A percentile compares a stretch with the other conserved stretches of the same genome.
Conservation (phyloP, 2,113 vertebrate genomes). For the Ctenomys sociabilis region DNA sequence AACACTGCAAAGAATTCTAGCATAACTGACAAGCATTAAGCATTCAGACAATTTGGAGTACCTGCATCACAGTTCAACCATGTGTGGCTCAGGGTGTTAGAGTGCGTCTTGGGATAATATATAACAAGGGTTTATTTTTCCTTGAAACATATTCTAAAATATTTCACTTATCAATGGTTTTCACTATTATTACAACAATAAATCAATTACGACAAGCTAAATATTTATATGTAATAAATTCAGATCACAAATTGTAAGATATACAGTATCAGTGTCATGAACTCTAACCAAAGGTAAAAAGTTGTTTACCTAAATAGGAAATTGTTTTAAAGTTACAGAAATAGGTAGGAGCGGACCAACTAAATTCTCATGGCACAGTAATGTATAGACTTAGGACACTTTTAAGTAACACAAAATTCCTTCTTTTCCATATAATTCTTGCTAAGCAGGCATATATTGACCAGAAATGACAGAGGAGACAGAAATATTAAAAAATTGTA, state of each 20-base stretch:
- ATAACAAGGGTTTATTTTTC: neutral
- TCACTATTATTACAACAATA: neutral
- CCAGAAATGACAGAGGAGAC: neutral
- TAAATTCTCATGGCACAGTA: neutral
- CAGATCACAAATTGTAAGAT: neutral
- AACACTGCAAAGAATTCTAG: neutral
- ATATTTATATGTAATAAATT: neutral
- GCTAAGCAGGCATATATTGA: neutral
- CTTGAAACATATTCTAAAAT: neutral
- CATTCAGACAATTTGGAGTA: neutral
- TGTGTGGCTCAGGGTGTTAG: neutral
- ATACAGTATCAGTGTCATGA: neutral
- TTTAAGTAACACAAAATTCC: neutral
- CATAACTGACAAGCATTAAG: neutral
- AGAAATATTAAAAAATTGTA: neutral
- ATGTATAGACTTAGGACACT: neutral
- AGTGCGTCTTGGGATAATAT: neutral
- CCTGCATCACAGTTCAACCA: neutral
- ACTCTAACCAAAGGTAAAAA: neutral
- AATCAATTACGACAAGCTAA: neutral
- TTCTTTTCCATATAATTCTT: neutral
- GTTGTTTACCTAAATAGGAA: neutral
- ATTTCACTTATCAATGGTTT: neutral
- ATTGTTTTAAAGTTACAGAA: neutral
- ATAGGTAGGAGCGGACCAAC: neutral